A percentile compares a stretch with the other conserved stretches of the same genome.
Conservation (phyloP, 2,888 invertebrate genomes). For the Hemistola chrysoprasaria region DNA sequence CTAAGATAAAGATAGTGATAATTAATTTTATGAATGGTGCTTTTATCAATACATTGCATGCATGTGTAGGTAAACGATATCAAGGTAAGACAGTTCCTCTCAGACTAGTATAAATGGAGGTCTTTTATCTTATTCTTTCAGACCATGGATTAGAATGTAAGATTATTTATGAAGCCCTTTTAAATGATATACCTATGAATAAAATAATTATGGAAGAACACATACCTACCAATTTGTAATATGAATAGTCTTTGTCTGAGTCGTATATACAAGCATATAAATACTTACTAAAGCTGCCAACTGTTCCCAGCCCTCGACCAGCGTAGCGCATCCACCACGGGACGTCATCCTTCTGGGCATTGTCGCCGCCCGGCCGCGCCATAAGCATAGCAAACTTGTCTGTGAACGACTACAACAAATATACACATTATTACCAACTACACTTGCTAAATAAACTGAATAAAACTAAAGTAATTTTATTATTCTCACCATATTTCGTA, state of each 20-base stretch:
- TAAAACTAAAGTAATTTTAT: constrained; percentile 38
- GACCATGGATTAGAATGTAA: no score
- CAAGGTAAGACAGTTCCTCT: no score
- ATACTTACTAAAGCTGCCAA: constrained; percentile 91
- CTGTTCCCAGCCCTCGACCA: constrained; percentile 91
- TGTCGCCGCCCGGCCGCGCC: constrained; percentile 91
- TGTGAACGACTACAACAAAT: constrained; percentile 85
- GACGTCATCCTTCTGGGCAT: constrained; percentile 89
- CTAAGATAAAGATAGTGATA: no score
- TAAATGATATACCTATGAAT: no score
- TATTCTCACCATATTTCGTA: constrained; percentile 72
- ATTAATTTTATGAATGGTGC: no score
- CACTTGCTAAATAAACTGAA: constrained; percentile 1
- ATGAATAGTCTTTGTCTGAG: not conserved
- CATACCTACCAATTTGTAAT: no score
- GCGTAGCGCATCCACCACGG: constrained; percentile 96
- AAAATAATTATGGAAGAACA: no score
- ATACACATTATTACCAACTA: constrained; percentile 37
- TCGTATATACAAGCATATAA: constrained; percentile 8
- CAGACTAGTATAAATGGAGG: no score
- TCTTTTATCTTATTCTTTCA: no score
- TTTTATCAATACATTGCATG: no score
- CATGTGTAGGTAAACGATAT: no score
- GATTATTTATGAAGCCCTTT: no score
- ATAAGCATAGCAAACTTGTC: constrained; percentile 91